Percentiles rank a stretch among this genome's conserved stretches.
phyloP scores from a whole-genome alignment of 2,797 vertebrate genomes.

The Clarias laeviceps region DNA sequence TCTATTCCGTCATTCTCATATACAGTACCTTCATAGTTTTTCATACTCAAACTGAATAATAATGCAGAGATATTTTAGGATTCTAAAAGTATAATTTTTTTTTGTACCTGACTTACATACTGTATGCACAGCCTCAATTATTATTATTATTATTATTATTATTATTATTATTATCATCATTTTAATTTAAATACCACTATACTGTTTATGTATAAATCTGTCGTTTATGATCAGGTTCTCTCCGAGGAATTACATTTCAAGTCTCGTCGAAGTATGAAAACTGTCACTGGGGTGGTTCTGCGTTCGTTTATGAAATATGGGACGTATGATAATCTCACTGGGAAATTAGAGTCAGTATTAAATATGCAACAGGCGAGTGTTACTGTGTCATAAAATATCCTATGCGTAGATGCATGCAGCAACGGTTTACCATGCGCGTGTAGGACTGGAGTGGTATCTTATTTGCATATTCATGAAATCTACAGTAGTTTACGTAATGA shows the following conservation, averaged over 20 bases:
- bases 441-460: neutral
- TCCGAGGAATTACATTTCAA: neutral
- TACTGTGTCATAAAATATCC: slow-evolving; percentile 11
- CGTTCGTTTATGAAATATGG: slow-evolving; percentile 5
- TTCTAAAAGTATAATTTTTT: neutral
- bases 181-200: neutral
- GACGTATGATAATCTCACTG: slow-evolving; percentile 6
- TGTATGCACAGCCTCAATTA: neutral
- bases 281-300: neutral
- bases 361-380: slow-evolving; percentile 18
- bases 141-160: neutral
- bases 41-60: neutral
- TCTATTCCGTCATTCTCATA: neutral
- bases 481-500: neutral
- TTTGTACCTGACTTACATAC: neutral
- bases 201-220: neutral
- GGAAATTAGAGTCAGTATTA: slow-evolving; percentile 9
- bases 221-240: slow-evolving; percentile 12
- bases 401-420: slow-evolving; percentile 1
- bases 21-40: neutral
- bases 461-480: slow-evolving; percentile 24
- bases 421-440: neutral
- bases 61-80: neutral
- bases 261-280: neutral
- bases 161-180: neutral